phyloP scores from a whole-genome alignment of 2,888 invertebrate genomes.

The Catocala nupta region DNA sequence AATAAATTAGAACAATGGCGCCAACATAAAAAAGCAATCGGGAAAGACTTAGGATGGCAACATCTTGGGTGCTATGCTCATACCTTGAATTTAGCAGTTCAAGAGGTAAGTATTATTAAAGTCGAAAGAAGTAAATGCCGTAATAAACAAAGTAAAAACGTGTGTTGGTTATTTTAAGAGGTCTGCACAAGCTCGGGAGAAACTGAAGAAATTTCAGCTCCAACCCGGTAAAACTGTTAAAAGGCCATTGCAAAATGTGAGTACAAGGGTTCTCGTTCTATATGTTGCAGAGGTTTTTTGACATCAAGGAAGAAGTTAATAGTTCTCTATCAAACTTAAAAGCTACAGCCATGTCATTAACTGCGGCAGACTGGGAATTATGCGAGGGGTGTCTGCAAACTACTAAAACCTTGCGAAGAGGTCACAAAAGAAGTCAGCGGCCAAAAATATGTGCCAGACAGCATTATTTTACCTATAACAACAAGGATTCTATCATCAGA shows the following conservation, averaged over 20 bases:
- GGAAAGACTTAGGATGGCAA: no score
- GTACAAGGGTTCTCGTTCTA: conserved; percentile 28
- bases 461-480: conserved; percentile 8
- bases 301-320: conserved; percentile 20
- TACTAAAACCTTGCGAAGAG: conserved; percentile 14
- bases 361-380: conserved; percentile 7
- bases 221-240: conserved; percentile 8
- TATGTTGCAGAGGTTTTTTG: conserved; percentile 29
- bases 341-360: conserved; percentile 7
- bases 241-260: conserved; percentile 25
- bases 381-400: not conserved
- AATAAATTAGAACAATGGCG: conserved; percentile 26
- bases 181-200: conserved; percentile 1
- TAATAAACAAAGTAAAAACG: not conserved
- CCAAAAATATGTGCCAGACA: conserved; percentile 11
- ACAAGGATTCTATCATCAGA: not conserved
- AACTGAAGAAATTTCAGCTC: not conserved
- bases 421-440: conserved; percentile 11
- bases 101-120: not conserved
- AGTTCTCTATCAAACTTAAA: conserved; percentile 26
- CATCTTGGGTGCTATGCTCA: not conserved
- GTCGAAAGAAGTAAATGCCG: not conserved
- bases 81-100: conserved; percentile 3
- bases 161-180: not conserved
- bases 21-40: conserved; percentile 13